Evolutionary conservation across 2,113 vertebrate genomes (phyloP).

Genomic region (Morone chrysops): DNA sequence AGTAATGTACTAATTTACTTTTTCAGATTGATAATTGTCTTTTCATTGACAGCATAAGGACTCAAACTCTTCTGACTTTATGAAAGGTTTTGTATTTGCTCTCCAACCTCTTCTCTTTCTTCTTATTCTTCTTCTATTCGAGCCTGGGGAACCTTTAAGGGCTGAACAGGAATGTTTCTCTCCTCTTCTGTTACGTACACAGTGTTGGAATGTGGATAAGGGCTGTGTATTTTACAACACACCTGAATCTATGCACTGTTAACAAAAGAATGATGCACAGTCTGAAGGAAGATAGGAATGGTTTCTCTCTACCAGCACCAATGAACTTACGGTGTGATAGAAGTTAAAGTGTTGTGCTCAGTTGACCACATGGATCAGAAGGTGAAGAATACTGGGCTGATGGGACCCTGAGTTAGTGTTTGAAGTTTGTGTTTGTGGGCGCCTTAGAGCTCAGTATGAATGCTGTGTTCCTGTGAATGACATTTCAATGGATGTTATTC

Average conservation of each 20-base stretch:
- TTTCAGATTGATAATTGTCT: too few species aligned
- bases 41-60: too few species aligned
- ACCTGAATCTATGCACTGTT: background rate
- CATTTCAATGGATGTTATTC: slow-evolving; percentile 18
- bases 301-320: background rate
- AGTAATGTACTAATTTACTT: too few species aligned
- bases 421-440: background rate
- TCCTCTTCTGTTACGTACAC: background rate
- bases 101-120: background rate
- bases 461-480: background rate
- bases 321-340: background rate
- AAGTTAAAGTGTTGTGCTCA: background rate
- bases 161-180: background rate
- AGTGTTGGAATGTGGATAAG: too few species aligned
- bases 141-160: background rate
- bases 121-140: background rate
- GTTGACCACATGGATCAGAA: background rate
- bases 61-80: too few species aligned
- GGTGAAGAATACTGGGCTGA: background rate
- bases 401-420: slow-evolving; percentile 1
- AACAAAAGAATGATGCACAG: background rate
- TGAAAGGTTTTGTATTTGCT: too few species aligned
- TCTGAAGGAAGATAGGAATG: background rate
- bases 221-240: background rate
- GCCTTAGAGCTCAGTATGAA: background rate